Base-by-base conservation (phyloP, 1,140 invertebrate species). In the Sarcophaga peregrina region DNA sequence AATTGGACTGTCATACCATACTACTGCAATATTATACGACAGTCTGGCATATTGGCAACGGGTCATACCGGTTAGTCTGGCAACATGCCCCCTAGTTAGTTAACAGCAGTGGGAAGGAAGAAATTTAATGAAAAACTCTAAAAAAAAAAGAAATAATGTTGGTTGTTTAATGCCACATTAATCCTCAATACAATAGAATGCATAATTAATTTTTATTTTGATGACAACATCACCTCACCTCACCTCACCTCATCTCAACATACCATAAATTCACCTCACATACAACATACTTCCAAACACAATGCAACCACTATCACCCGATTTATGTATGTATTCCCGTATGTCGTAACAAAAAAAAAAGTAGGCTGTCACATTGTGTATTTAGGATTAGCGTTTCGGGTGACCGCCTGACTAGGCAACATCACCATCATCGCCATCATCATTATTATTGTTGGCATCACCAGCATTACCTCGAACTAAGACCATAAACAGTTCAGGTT, bases 191-290 rank as follows among this genome's bases (percentile, higher is more conserved):
- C 84, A 86, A 89, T 89, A 88, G 87, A 89, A 89, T 89, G 88
- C 88, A 89, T 89, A 89, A 89, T 89, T 89, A 89, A 89, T 89
- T 89, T 89, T 89, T 89, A 89, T 89, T 89, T 89, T 89, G 88
- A 89, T 89, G 88, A 89, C 88, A 89, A 89, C 88, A 86, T 89
- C 88, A 88, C 86, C 88, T 13, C 75, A 78, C 47, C 47, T 48
- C 47, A 78, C 75, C 47, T 50, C n/a, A 7, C n/a, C n/a, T n/a
- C n/a, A n/a, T n/a, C n/a, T n/a, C n/a, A n/a, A n/a, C n/a, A n/a
- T n/a, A n/a, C n/a, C n/a, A n/a, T n/a, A n/a, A n/a, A n/a, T n/a
- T n/a, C n/a, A n/a, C n/a, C n/a, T n/a, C n/a, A n/a, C n/a, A n/a
- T n/a, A n/a, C n/a, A n/a, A n/a, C 62, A 72, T 11, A 17, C 62